phyloP scores from a whole-genome alignment of 2,888 invertebrate species.

The Plagodis pulveraria region DNA sequence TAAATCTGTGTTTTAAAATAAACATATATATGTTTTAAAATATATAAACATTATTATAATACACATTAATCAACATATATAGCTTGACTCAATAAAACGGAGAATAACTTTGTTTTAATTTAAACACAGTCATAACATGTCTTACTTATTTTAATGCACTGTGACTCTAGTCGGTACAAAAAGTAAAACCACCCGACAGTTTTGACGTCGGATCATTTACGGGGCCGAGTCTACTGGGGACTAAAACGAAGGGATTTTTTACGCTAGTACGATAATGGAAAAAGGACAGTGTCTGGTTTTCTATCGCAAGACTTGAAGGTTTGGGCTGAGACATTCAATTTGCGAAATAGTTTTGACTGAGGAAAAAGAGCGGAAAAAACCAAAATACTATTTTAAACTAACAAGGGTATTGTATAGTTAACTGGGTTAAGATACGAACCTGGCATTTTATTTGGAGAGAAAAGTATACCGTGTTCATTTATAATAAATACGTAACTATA shows the following conservation, averaged over 20 bases:
- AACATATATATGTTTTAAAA: too few species aligned
- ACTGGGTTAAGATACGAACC: slow-evolving; percentile 7
- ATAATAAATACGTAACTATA: too few species aligned
- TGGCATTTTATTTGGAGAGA: slow-evolving; percentile 2
- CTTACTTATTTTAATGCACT: slow-evolving; percentile 6
- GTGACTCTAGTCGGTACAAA: slow-evolving; percentile 40
- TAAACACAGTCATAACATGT: not conserved
- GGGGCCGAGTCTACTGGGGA: slow-evolving; percentile 29
- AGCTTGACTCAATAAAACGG: too few species aligned
- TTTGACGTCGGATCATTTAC: slow-evolving; percentile 49
- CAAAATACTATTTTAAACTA: slow-evolving; percentile 12
- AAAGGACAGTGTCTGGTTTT: slow-evolving; percentile 29
- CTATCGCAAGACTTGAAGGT: slow-evolving; percentile 19
- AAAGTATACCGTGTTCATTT: not conserved
- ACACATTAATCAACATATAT: too few species aligned
- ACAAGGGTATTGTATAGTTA: slow-evolving; percentile 18
- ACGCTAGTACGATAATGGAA: slow-evolving; percentile 26
- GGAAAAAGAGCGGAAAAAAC: slow-evolving; percentile 14
- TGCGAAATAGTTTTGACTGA: slow-evolving; percentile 24
- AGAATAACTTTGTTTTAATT: too few species aligned
- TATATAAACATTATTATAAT: too few species aligned
- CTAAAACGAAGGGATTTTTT: slow-evolving; percentile 38
- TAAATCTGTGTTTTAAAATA: too few species aligned
- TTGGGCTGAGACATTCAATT: slow-evolving; percentile 27
- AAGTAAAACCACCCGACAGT: slow-evolving; percentile 50